Percentiles rank a stretch among this genome's conserved stretches.
These are phyloP conservation scores for Erannis defoliaria DNA, from an alignment of 2,888 invertebrate species.

Conservation along the genomic window DNA sequence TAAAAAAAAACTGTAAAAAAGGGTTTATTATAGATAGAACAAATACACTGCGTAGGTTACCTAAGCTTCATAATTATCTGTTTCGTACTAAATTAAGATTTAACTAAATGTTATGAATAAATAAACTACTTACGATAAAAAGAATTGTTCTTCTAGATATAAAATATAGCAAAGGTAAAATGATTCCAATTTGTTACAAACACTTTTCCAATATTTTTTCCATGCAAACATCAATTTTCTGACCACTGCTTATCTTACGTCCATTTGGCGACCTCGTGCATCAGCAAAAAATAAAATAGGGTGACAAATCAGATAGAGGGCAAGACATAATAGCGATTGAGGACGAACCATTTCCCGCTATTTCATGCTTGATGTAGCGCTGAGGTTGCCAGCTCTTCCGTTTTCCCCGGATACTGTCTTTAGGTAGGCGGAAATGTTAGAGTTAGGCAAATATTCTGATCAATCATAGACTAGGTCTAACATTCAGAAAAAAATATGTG, in stretches of 20 bases:
- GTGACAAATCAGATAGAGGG: slow-evolving; percentile 38
- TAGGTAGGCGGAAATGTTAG: slow-evolving; percentile 3
- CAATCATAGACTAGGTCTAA: not conserved
- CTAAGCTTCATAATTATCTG: too few species aligned
- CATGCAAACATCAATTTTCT: slow-evolving; percentile 28
- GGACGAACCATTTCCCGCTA: slow-evolving; percentile 43
- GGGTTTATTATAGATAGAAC: too few species aligned
- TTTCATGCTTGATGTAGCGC: slow-evolving; percentile 42
- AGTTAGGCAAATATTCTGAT: not conserved
- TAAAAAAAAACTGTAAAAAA: too few species aligned
- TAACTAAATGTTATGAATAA: too few species aligned
- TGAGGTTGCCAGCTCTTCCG: slow-evolving; percentile 22
- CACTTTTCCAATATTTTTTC: slow-evolving; percentile 5
- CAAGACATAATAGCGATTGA: slow-evolving; percentile 43
- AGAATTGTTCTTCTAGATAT: not conserved
- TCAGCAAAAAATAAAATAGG: slow-evolving; percentile 37
- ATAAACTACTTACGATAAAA: too few species aligned
- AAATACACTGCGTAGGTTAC: too few species aligned
- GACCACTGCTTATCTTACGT: slow-evolving; percentile 19
- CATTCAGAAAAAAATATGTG: not conserved
- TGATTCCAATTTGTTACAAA: slow-evolving; percentile 10
- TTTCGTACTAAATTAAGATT: too few species aligned
- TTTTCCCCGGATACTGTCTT: slow-evolving; percentile 22
- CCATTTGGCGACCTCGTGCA: slow-evolving; percentile 19
- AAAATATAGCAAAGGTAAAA: not conserved